These are phyloP conservation scores for Apodemus speciosus DNA, from an alignment of 2,113 vertebrate genomes.

Conservation along the genomic window DNA sequence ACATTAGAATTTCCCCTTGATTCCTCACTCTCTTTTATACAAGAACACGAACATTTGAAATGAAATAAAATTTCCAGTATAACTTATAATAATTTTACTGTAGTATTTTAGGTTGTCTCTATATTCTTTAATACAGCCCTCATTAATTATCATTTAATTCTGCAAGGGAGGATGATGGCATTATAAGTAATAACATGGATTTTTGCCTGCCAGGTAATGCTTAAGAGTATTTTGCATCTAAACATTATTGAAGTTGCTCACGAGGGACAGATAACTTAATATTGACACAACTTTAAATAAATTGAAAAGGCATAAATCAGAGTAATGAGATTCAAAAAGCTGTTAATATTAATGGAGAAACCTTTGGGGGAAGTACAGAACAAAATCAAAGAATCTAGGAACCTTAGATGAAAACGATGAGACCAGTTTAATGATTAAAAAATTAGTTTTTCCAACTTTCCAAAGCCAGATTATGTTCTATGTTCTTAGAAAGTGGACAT, in stretches of 20 bases:
- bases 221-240: constrained; percentile 79
- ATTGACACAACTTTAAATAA: constrained; percentile 85
- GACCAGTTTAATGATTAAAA: constrained; percentile 78
- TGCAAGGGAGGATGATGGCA: constrained; percentile 11
- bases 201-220: constrained; percentile 68
- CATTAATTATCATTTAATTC: constrained; percentile 56
- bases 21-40: neutral
- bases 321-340: constrained; percentile 85
- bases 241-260: constrained; percentile 80
- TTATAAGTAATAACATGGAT: constrained; percentile 37
- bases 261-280: constrained; percentile 84
- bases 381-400: constrained; percentile 85
- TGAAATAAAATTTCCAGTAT: neutral
- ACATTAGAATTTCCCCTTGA: neutral
- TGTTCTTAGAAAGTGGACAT: constrained; percentile 58
- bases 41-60: neutral
- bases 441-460: constrained; percentile 76
- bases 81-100: neutral
- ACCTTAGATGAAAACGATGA: constrained; percentile 73
- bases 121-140: neutral
- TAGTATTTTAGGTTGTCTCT: neutral
- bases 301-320: constrained; percentile 85
- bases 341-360: constrained; percentile 84
- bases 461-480: constrained; percentile 54
- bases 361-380: constrained; percentile 81